Evolutionary conservation across 2,888 invertebrate genomes (phyloP).

Genomic region (Ochropleura leucogaster): DNA sequence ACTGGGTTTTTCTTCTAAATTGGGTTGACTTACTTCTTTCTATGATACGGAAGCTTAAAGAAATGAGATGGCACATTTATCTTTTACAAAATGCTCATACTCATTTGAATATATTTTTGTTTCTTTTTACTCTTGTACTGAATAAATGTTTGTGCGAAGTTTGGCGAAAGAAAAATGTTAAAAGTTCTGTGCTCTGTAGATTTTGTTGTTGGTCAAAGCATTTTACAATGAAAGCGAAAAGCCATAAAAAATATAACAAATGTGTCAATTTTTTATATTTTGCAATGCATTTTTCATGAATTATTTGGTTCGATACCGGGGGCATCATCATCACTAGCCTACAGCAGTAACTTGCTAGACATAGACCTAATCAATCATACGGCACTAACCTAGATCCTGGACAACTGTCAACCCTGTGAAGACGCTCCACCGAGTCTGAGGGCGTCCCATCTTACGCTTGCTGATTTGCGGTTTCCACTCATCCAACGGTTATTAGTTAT

Average conservation of each 20-base stretch:
- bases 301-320: no score
- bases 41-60: conserved; percentile 23
- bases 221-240: background rate
- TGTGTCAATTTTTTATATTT: no score
- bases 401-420: no score
- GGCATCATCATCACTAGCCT: no score
- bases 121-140: background rate
- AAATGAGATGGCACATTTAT: conserved; percentile 30
- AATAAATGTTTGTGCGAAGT: background rate
- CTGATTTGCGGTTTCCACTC: no score
- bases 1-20: conserved; percentile 43
- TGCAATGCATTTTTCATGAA: no score
- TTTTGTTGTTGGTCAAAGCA: background rate
- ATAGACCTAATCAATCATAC: no score
- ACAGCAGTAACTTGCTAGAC: no score
- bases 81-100: conserved; percentile 7
- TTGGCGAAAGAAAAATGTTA: background rate
- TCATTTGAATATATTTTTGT: conserved; percentile 14
- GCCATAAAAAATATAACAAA: background rate
- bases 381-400: no score
- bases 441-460: no score
- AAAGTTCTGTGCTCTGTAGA: background rate
- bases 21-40: conserved; percentile 14
- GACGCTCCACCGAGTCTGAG: no score
- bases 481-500: no score